Evolutionary conservation across 92 coral and sea anemone species (phyloP).

Genomic region (Plumapathes pennacea): DNA sequence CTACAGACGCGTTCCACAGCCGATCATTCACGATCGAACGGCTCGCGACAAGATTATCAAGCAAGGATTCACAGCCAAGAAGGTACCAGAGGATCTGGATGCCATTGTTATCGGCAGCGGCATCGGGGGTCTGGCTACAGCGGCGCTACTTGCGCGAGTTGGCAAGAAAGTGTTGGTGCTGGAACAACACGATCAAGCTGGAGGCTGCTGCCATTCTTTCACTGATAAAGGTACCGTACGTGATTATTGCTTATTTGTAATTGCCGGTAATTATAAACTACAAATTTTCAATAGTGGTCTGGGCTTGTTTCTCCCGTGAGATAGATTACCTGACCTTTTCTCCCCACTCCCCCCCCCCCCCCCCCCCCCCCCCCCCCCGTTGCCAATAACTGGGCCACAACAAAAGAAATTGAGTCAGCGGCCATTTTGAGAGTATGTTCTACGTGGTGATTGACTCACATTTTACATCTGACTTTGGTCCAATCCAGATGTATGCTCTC

Average conservation of each 20-base stretch:
- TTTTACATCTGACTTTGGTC: too few species aligned
- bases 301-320: too few species aligned
- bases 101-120: conserved; percentile 96
- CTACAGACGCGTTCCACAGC: conserved; percentile 64
- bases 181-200: conserved; percentile 98
- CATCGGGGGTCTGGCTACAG: conserved; percentile 83
- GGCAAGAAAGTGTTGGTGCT: conserved; percentile 90
- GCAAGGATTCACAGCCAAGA: conserved; percentile 88
- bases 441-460: too few species aligned
- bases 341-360: too few species aligned
- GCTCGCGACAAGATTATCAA: conserved; percentile 82
- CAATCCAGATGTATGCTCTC: too few species aligned
- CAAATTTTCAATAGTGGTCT: neutral
- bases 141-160: conserved; percentile 77
- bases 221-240: conserved; percentile 77
- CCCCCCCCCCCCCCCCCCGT: too few species aligned
- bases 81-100: conserved; percentile 89
- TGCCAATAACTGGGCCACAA: too few species aligned
- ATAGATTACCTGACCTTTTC: too few species aligned
- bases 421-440: too few species aligned
- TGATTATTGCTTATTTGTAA: neutral
- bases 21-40: conserved; percentile 60
- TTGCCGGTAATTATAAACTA: neutral
- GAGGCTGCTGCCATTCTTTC: conserved; percentile 96
- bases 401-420: too few species aligned